A percentile compares a stretch with the other conserved stretches of the same genome.
Evolutionary conservation across 2,113 vertebrate genomes (phyloP).

Genomic region (Pandion haliaetus): DNA sequence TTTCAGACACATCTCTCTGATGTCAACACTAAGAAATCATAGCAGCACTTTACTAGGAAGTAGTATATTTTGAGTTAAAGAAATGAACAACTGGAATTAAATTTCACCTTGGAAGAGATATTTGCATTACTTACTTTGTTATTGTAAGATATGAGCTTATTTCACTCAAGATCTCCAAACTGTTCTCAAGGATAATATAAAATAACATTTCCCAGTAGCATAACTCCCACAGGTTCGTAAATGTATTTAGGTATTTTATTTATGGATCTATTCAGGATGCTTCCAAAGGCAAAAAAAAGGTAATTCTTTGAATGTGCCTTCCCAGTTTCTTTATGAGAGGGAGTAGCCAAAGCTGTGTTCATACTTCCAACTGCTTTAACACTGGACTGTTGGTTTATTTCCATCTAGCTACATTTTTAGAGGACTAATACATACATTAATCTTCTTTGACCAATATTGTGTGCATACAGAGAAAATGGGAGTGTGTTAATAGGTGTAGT

Average conservation of each 20-base stretch:
- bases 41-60: not conserved
- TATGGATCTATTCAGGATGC: not conserved
- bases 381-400: not conserved
- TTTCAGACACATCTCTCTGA: not conserved
- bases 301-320: not conserved
- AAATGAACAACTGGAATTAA: not conserved
- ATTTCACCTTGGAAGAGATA: not conserved
- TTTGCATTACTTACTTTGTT: not conserved
- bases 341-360: not conserved
- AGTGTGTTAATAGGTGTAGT: not conserved
- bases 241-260: not conserved
- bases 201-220: not conserved
- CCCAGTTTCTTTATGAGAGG: not conserved
- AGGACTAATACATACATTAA: not conserved
- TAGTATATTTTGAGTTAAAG: not conserved
- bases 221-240: not conserved
- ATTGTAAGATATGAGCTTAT: not conserved
- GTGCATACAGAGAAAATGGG: not conserved
- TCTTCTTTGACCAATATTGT: not conserved
- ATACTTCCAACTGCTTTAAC: not conserved
- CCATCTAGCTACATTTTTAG: not conserved
- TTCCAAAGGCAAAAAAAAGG: not conserved
- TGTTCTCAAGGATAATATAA: not conserved
- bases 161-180: not conserved
- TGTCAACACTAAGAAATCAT: not conserved